These are phyloP conservation scores for Aix galericulata DNA, from an alignment of 2,113 vertebrate genomes.

Conservation along the genomic window DNA sequence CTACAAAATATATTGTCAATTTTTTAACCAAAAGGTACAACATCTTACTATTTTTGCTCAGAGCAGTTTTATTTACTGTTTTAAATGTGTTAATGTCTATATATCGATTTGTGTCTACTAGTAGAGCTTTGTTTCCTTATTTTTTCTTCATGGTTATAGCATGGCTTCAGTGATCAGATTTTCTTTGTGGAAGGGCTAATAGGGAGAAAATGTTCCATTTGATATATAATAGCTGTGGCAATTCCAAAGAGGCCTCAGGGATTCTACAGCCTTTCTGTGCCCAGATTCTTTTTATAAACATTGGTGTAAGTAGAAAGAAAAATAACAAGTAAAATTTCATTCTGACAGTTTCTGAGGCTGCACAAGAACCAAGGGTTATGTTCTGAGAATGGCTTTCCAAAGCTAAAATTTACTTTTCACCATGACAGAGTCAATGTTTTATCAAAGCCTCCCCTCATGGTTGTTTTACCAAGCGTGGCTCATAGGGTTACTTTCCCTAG, in stretches of 20 bases:
- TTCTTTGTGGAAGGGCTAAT: background rate
- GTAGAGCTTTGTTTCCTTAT: background rate
- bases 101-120: background rate
- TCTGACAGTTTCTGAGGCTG: slow-evolving; percentile 18
- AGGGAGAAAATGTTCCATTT: background rate
- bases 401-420: slow-evolving; percentile 25
- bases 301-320: slow-evolving; percentile 33
- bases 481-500: background rate
- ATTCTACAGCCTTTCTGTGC: background rate
- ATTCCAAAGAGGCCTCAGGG: slow-evolving; percentile 9
- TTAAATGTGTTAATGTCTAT: background rate
- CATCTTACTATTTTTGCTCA: background rate
- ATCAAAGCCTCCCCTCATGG: background rate
- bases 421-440: background rate
- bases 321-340: slow-evolving; percentile 32
- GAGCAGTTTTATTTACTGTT: background rate
- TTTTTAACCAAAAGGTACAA: background rate
- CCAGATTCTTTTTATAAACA: slow-evolving; percentile 28
- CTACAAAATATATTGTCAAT: background rate
- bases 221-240: background rate
- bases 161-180: background rate
- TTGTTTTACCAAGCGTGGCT: background rate
- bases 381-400: slow-evolving; percentile 14
- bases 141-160: background rate
- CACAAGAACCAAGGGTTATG: background rate